phyloP scores from a whole-genome alignment of 2,797 vertebrate genomes.

The Rhynchonycteris naso region DNA sequence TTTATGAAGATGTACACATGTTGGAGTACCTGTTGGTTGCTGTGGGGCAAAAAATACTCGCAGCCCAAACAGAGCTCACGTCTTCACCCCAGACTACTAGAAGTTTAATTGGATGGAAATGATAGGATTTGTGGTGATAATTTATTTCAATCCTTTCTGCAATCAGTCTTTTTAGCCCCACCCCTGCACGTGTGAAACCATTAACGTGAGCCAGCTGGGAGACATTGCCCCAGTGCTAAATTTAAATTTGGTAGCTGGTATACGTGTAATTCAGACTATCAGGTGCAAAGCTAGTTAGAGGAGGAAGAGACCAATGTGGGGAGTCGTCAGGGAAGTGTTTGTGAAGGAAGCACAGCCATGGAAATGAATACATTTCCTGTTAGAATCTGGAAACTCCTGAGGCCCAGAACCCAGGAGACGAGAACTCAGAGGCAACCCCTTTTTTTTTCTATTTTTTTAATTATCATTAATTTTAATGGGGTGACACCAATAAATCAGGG shows the following conservation, averaged over 20 bases:
- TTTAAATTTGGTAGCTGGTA: neutral
- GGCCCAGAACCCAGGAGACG: neutral
- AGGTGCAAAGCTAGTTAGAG: neutral
- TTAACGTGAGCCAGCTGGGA: neutral
- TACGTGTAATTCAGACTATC: neutral
- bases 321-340: neutral
- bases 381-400: neutral
- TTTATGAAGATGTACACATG: neutral
- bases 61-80: neutral
- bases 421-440: neutral
- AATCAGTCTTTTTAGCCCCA: neutral
- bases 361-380: neutral
- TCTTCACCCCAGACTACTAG: neutral
- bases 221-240: fast-evolving
- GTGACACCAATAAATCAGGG: no score
- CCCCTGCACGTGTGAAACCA: neutral
- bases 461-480: no score
- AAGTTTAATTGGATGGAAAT: neutral
- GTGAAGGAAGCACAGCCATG: neutral
- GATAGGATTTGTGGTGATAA: neutral
- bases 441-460: no score
- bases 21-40: neutral
- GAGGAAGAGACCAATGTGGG: neutral
- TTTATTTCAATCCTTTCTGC: neutral
- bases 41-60: neutral